Conservation (phyloP, 2,797 vertebrate genomes). For the Oceanodroma leucorhoa region DNA sequence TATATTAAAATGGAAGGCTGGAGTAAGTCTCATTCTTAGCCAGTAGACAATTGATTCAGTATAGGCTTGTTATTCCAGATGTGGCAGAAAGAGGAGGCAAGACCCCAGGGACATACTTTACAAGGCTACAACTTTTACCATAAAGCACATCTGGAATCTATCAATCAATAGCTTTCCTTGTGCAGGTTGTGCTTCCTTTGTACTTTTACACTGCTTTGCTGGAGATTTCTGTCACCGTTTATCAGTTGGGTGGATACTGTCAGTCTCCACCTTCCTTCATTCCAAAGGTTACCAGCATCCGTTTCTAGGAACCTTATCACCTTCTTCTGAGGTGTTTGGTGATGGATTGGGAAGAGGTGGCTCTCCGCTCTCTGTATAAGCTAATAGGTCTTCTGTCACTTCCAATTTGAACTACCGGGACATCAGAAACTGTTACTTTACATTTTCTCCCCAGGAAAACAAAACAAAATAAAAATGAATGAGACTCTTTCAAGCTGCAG, state of each 20-base stretch:
- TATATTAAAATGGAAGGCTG: neutral
- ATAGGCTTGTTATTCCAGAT: neutral
- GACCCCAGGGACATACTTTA: neutral
- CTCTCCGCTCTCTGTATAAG: neutral
- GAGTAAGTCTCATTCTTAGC: neutral
- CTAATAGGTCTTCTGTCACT: conserved; percentile 27
- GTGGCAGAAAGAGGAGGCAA: neutral
- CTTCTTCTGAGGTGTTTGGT: neutral
- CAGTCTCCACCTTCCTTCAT: neutral
- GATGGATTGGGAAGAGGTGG: neutral
- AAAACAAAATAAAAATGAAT: conserved; percentile 17
- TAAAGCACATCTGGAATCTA: neutral
- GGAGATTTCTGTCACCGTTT: neutral
- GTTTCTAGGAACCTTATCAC: neutral
- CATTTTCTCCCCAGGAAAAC: neutral
- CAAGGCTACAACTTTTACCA: neutral
- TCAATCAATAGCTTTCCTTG: neutral
- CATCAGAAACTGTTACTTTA: conserved; percentile 24
- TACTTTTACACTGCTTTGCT: neutral
- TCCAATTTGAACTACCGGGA: neutral
- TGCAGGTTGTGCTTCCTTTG: neutral
- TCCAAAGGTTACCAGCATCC: neutral
- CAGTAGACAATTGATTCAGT: neutral
- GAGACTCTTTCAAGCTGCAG: neutral
- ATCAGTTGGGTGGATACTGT: neutral